These are phyloP conservation scores for Antedon bifida DNA, from an alignment of 35 echinoderm and acorn worm genomes.

Conservation along the genomic window DNA sequence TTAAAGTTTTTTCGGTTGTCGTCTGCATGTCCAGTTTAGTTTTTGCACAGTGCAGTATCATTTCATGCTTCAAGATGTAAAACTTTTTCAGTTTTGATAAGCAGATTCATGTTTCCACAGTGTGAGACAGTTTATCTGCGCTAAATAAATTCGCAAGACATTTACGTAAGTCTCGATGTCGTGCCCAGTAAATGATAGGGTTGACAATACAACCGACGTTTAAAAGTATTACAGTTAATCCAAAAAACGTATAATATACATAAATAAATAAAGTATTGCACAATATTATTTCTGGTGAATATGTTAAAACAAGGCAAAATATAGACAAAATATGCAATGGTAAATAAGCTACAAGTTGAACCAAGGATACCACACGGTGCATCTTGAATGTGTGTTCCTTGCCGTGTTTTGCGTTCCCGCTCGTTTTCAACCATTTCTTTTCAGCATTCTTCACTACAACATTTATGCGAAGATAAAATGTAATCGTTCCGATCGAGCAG, in stretches of 20 bases:
- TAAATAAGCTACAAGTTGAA: neutral
- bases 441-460: neutral
- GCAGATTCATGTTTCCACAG: too few species aligned
- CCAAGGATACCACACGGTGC: neutral
- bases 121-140: neutral
- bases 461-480: neutral
- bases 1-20: too few species aligned
- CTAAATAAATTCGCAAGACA: neutral
- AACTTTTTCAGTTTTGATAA: too few species aligned
- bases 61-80: too few species aligned
- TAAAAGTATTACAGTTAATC: neutral
- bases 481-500: neutral
- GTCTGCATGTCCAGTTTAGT: too few species aligned
- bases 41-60: too few species aligned
- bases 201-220: neutral
- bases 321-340: neutral
- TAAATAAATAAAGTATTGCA: too few species aligned
- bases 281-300: too few species aligned
- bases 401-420: neutral
- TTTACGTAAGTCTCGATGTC: neutral
- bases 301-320: too few species aligned
- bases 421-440: neutral
- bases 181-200: neutral
- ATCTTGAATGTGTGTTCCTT: neutral
- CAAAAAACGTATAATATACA: neutral